phyloP scores from a whole-genome alignment of 2,113 vertebrate species.

The Dipodomys stephensi region DNA sequence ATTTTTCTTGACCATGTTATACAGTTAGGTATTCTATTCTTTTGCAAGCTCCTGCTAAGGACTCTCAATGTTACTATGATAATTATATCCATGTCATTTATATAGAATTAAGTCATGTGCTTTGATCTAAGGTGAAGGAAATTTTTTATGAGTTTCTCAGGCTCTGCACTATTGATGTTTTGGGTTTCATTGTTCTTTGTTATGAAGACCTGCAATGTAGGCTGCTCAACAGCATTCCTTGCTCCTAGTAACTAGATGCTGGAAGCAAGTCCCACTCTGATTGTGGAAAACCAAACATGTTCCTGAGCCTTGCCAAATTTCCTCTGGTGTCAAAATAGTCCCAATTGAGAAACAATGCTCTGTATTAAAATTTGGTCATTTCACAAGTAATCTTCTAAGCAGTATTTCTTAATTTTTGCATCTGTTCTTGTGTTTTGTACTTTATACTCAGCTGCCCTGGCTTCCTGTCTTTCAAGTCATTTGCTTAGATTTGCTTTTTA shows the following conservation, averaged over 20 bases:
- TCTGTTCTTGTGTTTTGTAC: neutral
- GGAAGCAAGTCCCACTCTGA: neutral
- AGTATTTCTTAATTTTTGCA: neutral
- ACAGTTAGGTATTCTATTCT: neutral
- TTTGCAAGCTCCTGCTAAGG: neutral
- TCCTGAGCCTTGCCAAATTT: conserved; percentile 20
- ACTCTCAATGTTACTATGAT: neutral
- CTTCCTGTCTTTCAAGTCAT: neutral
- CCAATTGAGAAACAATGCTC: conserved; percentile 4
- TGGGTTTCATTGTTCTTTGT: neutral
- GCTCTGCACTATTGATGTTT: neutral
- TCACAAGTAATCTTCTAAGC: neutral
- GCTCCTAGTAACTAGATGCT: neutral
- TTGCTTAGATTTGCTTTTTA: neutral
- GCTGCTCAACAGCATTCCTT: neutral
- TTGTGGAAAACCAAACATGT: conserved; percentile 26
- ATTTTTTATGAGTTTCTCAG: neutral
- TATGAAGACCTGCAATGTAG: neutral
- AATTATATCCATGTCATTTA: neutral
- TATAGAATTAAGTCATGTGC: neutral
- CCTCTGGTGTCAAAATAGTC: conserved; percentile 14
- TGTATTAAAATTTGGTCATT: neutral
- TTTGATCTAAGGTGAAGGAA: neutral
- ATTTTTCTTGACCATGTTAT: neutral
- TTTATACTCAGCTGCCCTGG: neutral